A percentile compares a stretch with the other conserved stretches of the same genome.
phyloP scores from a whole-genome alignment of 2,888 invertebrate genomes.

The Clostera curtula region DNA sequence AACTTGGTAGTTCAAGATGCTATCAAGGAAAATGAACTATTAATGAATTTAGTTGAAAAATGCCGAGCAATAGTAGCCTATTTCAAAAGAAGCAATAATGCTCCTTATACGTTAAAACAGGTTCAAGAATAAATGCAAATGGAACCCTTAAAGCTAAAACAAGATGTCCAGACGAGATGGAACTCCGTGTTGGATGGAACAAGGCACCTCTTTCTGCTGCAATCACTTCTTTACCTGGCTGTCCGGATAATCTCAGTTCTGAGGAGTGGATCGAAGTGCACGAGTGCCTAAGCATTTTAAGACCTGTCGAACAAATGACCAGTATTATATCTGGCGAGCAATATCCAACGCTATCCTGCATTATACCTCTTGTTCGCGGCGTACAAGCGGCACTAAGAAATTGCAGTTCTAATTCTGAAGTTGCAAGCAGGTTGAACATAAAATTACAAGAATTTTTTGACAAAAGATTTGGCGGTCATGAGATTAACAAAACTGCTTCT shows the following conservation, averaged over 20 bases:
- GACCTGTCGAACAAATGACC: slow-evolving; percentile 14
- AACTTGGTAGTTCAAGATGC: slow-evolving; percentile 5
- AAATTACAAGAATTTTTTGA: slow-evolving; percentile 7
- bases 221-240: slow-evolving; percentile 5
- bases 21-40: slow-evolving; percentile 3
- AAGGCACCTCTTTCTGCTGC: slow-evolving; percentile 10
- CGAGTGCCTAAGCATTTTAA: slow-evolving; percentile 12
- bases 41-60: slow-evolving; percentile 7
- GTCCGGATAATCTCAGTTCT: slow-evolving; percentile 9
- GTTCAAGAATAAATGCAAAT: slow-evolving; percentile 5
- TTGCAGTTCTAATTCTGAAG: slow-evolving; percentile 4
- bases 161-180: slow-evolving; percentile 11
- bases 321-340: slow-evolving; percentile 11
- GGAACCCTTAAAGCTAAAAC: slow-evolving; percentile 9
- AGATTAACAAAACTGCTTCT: slow-evolving; percentile 8
- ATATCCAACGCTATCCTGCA: slow-evolving; percentile 11
- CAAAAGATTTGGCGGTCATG: slow-evolving; percentile 6
- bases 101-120: slow-evolving; percentile 5
- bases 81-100: slow-evolving; percentile 10
- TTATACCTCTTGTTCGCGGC: slow-evolving; percentile 10
- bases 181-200: slow-evolving; percentile 6
- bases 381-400: slow-evolving; percentile 7
- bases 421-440: slow-evolving; percentile 7
- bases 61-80: slow-evolving; percentile 9
- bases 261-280: slow-evolving; percentile 12